Evolutionary conservation across 2,888 invertebrate species (phyloP), one percentile per base, ranked within the genome.

Genomic region (Chrysolina haemoptera): DNA sequence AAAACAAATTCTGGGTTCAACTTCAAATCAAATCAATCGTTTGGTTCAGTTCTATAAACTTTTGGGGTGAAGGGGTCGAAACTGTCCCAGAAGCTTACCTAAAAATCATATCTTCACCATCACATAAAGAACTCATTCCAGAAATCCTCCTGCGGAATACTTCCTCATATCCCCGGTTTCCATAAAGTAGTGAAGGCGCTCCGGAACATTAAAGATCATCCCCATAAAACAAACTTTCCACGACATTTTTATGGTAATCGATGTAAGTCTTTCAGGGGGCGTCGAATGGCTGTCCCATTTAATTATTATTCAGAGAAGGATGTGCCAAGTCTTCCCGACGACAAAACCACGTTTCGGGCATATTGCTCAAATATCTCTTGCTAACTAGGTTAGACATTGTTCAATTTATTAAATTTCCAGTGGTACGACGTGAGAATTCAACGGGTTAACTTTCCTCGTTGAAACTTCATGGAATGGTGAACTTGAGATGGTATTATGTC

Each of bases 181-280:
- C n/a, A 41, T 41, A 41, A 68, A 59, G 53, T 22, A 59, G n/a
- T 27, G 16, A 35, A 9, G 35, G 16, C n/a, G 59, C 59, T 53
- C 53, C 12, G 62, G 18, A 35, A 63, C 10, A 59, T 66, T 27
- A 41, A 12, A 41, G 50, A 64, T 64, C 53, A 55, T 50, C 70
- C 50, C 22, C 55, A 71, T 65, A 55, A 71, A 65, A 65, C 46
- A 65, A 70, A 66, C 43, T 53, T 16, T 46, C 18, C 41, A 11
- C 50, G 64, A 65, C 65, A 55, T 27, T 70, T 71, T 71, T 71
- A 71, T 43, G 55, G 66, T 48, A 62, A 71, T 71, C 67, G 67
- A 71, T 71, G 50, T 27, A 46, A 71, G 16, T 14, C 55, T 59
- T 18, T 35, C 22, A 55, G 16, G 35, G 53, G 35, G 53, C 59